Conservation (phyloP, 2,113 vertebrate species). For the Phycodurus eques region DNA sequence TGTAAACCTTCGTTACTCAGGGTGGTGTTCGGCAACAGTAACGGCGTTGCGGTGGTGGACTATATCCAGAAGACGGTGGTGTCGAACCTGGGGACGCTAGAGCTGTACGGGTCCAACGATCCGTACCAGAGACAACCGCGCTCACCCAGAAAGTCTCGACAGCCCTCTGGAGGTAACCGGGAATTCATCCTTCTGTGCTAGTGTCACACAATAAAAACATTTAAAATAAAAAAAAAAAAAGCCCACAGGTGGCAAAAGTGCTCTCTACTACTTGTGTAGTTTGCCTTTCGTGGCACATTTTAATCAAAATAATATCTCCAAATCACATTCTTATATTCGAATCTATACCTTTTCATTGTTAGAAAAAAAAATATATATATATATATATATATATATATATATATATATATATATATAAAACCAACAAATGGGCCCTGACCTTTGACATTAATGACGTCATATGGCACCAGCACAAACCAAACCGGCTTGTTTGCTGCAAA, state of each 20-base stretch:
- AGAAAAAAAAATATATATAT: too few species aligned
- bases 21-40: constrained; percentile 96
- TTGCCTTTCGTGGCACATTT: not conserved
- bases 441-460: not conserved
- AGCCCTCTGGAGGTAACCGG: constrained; percentile 89
- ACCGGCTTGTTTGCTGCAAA: not conserved
- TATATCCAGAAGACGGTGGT: constrained; percentile 95
- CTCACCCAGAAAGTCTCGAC: constrained; percentile 92
- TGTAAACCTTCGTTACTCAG: constrained; percentile 22
- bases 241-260: too few species aligned
- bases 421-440: not conserved
- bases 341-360: not conserved
- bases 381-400: too few species aligned
- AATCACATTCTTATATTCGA: not conserved
- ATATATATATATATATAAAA: too few species aligned
- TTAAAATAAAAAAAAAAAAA: too few species aligned
- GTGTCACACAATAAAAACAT: too few species aligned
- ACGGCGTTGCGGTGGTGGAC: constrained; percentile 95
- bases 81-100: constrained; percentile 88
- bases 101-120: constrained; percentile 92
- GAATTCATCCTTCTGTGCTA: not conserved
- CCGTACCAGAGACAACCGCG: constrained; percentile 94
- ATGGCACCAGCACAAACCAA: not conserved
- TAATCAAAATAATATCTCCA: not conserved
- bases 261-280: not conserved